phyloP scores from a whole-genome alignment of 2,888 invertebrate genomes.

The Allophyes oxyacanthae region DNA sequence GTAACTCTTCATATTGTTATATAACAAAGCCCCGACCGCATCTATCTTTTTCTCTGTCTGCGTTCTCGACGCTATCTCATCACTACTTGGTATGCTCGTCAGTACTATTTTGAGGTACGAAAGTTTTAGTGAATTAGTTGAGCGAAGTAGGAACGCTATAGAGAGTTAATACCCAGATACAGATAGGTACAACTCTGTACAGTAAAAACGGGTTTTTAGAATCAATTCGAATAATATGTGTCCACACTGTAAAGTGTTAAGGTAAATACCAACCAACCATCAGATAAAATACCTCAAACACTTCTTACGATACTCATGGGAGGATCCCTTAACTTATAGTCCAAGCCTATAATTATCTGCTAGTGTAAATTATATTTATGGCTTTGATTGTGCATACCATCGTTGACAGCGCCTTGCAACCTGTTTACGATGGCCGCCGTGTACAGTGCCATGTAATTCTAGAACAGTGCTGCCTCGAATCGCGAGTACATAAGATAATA shows the following conservation, averaged over 20 bases:
- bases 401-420: constrained; percentile 19
- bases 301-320: constrained; percentile 35
- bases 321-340: constrained; percentile 41
- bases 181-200: no score
- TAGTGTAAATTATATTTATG: constrained; percentile 39
- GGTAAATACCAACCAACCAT: no score
- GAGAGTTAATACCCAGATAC: no score
- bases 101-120: not conserved
- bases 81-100: not conserved
- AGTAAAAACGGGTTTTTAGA: no score
- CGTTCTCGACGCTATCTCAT: not conserved
- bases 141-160: no score
- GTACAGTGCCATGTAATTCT: constrained; percentile 11
- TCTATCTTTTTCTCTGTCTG: constrained; percentile 1
- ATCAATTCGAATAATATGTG: no score
- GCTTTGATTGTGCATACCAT: constrained; percentile 27
- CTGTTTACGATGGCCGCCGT: constrained; percentile 25
- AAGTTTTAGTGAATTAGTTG: not conserved
- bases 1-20: constrained; percentile 15
- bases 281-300: not conserved
- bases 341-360: constrained; percentile 23
- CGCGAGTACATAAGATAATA: no score
- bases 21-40: constrained; percentile 3
- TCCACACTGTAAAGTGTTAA: no score
- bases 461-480: constrained; percentile 7